Base-by-base conservation (phyloP, 1,140 invertebrate genomes). In the Dreissena polymorpha region DNA sequence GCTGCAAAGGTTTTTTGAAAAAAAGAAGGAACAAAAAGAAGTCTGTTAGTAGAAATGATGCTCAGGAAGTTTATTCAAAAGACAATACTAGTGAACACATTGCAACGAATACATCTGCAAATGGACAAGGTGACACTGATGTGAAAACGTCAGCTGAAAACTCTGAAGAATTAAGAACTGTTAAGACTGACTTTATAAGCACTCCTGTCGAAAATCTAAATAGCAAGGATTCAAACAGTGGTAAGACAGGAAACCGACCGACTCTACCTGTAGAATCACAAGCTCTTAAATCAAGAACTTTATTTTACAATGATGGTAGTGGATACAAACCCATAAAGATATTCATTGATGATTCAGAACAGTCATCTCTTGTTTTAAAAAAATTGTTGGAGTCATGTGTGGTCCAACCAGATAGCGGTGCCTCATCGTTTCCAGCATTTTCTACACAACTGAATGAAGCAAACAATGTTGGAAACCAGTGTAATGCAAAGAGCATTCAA, bases 311-410 rank as follows among this genome's bases (percentile, higher is more conserved):
- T 49, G 78, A 80, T 51, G 78, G 78, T 3, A 69, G 72, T 71
- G 49, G 67, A 14, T 80, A 72, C 53, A 80, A 80, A 72, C 78
- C 78, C 18, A 51, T 80, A 18, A 60, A 57, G 23, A 80, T 80
- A 49, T 80, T 80, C 60, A 72, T 80, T 49, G 78, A 80, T 39
- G 70, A 80, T 65, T 80, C 78, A 6, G 55, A 80, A 23, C 68
- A 80, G 29, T 72, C 78, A 64, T 80, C 78, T 29, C 23, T 72
- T 13, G 68, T 80, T 16, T 51, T 80, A 23, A 23, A 80, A 39
- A 51, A 60, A 25, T 71, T 80, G 78, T 49, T 80, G 23, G 68
- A 80, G 27, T 14, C 64, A 53, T n/a, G 21, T 60, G 21, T 60
- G 57, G 16, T 60, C 16, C 57, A 60, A 60, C 57, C 16, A 23